phyloP scores from a whole-genome alignment of 2,797 vertebrate species.

The Pampus argenteus region DNA sequence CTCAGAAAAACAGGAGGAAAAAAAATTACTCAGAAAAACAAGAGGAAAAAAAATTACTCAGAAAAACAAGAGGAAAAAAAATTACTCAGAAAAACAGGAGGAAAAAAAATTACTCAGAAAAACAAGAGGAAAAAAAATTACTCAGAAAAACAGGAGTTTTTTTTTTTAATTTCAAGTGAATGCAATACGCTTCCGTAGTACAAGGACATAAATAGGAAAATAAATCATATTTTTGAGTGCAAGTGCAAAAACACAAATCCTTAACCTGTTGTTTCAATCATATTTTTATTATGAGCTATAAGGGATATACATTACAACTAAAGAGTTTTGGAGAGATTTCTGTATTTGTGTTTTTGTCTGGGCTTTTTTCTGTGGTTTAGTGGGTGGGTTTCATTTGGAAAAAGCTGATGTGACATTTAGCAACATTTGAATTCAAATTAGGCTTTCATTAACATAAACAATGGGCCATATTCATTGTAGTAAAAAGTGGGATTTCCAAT shows the following conservation, averaged over 20 bases:
- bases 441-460: slow-evolving; percentile 11
- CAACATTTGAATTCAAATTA: too few species aligned
- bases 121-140: too few species aligned
- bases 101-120: too few species aligned
- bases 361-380: background rate
- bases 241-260: background rate
- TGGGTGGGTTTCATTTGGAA: background rate
- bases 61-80: too few species aligned
- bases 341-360: background rate
- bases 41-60: too few species aligned
- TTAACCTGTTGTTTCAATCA: background rate
- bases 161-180: too few species aligned
- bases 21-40: too few species aligned
- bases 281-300: background rate
- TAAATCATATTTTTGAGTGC: background rate
- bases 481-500: slow-evolving; percentile 1
- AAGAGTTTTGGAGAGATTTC: background rate
- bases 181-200: too few species aligned
- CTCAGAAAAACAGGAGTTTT: too few species aligned
- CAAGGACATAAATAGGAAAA: background rate
- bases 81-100: too few species aligned
- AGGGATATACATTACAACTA: background rate
- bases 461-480: background rate
- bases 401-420: too few species aligned
- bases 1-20: too few species aligned